Conservation (phyloP, 2,113 vertebrate species). For the Odocoileus hemionus region DNA sequence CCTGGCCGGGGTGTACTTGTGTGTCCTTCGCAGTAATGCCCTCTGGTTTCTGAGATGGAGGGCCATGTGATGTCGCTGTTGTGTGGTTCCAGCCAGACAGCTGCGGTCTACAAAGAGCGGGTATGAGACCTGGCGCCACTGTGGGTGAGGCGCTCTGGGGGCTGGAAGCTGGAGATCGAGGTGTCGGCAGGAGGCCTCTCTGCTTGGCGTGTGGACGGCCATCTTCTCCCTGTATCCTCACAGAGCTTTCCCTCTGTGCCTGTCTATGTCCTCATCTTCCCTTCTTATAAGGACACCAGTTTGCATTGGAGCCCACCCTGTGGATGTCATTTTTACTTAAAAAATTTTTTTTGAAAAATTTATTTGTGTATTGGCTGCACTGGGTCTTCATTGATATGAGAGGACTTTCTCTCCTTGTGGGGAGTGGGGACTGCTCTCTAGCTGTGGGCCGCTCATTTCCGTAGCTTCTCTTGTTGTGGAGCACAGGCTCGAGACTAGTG, state of each 20-base stretch:
- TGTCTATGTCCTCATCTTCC: background rate
- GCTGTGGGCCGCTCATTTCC: background rate
- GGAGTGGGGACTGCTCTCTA: background rate
- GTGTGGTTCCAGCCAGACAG: background rate
- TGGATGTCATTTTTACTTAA: background rate
- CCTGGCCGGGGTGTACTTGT: accelerated
- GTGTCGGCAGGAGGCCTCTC: no score
- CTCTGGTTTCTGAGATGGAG: accelerated
- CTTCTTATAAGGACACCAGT: background rate
- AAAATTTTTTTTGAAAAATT: background rate
- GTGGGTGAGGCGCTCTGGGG: background rate
- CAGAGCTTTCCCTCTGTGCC: background rate
- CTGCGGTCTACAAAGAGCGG: accelerated
- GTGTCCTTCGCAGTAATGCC: accelerated
- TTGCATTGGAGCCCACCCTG: no score
- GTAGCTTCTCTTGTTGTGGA: background rate
- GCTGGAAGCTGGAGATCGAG: background rate
- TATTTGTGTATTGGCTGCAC: background rate
- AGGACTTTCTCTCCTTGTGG: background rate
- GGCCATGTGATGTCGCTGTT: background rate
- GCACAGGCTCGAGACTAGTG: background rate
- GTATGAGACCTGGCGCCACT: no score
- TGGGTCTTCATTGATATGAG: background rate
- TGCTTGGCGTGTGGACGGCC: background rate
- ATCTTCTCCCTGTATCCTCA: background rate